Conservation (phyloP, 2,888 invertebrate species). For the Leucozona laternaria region DNA sequence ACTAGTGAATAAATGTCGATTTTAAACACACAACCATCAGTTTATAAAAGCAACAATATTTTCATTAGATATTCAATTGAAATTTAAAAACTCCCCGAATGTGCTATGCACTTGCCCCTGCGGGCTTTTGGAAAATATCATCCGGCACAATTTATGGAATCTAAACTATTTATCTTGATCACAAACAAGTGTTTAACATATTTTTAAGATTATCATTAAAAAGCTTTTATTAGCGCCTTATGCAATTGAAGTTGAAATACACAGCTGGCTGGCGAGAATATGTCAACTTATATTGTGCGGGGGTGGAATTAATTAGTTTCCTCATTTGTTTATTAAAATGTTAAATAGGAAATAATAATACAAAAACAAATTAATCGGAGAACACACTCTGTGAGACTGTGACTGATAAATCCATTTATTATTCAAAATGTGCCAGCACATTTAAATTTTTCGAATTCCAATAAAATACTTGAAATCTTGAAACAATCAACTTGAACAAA, state of each 20-base stretch:
- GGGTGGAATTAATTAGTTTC: constrained; percentile 71
- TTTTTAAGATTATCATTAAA: constrained; percentile 64
- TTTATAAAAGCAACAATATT: too few relatives aligned
- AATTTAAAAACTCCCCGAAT: neutral
- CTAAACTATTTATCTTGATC: constrained; percentile 64
- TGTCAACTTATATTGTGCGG: constrained; percentile 63
- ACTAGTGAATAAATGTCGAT: too few relatives aligned
- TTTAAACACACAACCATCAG: too few relatives aligned
- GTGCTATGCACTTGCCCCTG: neutral
- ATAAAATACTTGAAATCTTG: constrained; percentile 22
- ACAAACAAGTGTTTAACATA: constrained; percentile 71
- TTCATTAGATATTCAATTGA: too few relatives aligned
- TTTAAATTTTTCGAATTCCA: constrained; percentile 46
- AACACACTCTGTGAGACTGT: constrained; percentile 22
- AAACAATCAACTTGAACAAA: constrained; percentile 8
- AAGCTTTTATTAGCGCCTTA: constrained; percentile 10
- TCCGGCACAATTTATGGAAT: constrained; percentile 37
- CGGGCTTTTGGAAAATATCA: constrained; percentile 8
- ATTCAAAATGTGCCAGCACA: constrained; percentile 71
- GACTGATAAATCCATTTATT: constrained; percentile 42
- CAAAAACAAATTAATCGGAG: constrained; percentile 21
- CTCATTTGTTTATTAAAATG: constrained; percentile 57
- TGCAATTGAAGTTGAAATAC: constrained; percentile 7
- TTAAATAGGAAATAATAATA: constrained; percentile 1
- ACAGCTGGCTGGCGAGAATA: constrained; percentile 43